A percentile compares a stretch with the other conserved stretches of the same genome.
phyloP scores from a whole-genome alignment of 1,140 invertebrate species.

The Portunus trituberculatus region DNA sequence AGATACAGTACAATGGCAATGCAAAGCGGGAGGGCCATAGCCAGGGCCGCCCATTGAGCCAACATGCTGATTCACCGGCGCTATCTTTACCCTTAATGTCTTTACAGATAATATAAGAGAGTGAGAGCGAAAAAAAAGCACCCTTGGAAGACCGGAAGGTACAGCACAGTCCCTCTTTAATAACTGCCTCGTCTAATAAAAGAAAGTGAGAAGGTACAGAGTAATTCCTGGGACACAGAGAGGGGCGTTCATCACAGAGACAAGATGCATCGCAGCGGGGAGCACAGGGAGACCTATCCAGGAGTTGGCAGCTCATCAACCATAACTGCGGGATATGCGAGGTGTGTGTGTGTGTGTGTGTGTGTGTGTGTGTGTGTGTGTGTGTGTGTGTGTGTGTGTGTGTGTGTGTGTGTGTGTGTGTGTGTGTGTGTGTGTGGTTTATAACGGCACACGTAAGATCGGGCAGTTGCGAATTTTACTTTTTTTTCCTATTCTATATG shows the following conservation, averaged over 20 bases:
- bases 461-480: too few species aligned
- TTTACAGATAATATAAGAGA: not conserved
- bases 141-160: not conserved
- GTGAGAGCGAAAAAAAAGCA: not conserved
- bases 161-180: not conserved
- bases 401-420: not conserved
- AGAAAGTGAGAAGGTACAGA: not conserved
- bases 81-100: not conserved
- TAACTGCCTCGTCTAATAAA: not conserved
- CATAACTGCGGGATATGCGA: not conserved
- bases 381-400: slow-evolving; percentile 37
- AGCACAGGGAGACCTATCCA: not conserved
- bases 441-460: too few species aligned
- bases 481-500: too few species aligned
- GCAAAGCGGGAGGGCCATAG: too few species aligned
- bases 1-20: too few species aligned
- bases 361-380: slow-evolving; percentile 41
- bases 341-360: slow-evolving; percentile 33
- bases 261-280: slow-evolving; percentile 5
- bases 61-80: too few species aligned
- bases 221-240: not conserved
- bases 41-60: too few species aligned
- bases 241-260: not conserved
- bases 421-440: not conserved
- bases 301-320: slow-evolving; percentile 8